Conservation (phyloP, 1,140 invertebrate genomes). For the Panagrolaimus sp. region DNA sequence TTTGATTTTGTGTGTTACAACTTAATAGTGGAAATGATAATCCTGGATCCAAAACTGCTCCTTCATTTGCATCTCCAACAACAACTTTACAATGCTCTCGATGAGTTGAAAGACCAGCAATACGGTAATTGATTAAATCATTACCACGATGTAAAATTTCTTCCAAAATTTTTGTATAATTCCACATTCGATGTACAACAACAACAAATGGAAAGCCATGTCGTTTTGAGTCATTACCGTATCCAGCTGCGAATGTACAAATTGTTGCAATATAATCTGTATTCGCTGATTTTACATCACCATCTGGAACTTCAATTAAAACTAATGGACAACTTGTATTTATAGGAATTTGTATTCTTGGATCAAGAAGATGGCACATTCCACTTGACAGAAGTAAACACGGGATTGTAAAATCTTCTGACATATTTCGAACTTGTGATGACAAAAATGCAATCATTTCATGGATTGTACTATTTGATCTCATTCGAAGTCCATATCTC, state of each 20-base stretch:
- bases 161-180: constrained; percentile 26
- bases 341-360: constrained; percentile 15
- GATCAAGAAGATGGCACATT: constrained; percentile 5
- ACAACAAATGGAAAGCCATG: constrained; percentile 26
- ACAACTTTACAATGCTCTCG: no score
- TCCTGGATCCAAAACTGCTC: no score
- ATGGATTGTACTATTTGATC: constrained; percentile 5
- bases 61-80: no score
- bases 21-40: no score
- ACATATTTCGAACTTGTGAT: no score
- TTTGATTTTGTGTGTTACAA: no score
- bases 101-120: no score
- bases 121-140: not conserved
- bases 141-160: constrained; percentile 8
- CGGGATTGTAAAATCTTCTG: constrained; percentile 1
- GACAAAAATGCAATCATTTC: constrained; percentile 69
- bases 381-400: constrained; percentile 20
- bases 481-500: constrained; percentile 24
- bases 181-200: constrained; percentile 48
- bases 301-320: constrained; percentile 25
- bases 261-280: not conserved
- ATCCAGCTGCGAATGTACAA: not conserved
- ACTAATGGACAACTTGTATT: constrained; percentile 21
- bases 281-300: not conserved
- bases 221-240: constrained; percentile 18